Evolutionary conservation across 53 echinoderm and acorn worm species (phyloP).

Genomic region (Echinarachnius parma): DNA sequence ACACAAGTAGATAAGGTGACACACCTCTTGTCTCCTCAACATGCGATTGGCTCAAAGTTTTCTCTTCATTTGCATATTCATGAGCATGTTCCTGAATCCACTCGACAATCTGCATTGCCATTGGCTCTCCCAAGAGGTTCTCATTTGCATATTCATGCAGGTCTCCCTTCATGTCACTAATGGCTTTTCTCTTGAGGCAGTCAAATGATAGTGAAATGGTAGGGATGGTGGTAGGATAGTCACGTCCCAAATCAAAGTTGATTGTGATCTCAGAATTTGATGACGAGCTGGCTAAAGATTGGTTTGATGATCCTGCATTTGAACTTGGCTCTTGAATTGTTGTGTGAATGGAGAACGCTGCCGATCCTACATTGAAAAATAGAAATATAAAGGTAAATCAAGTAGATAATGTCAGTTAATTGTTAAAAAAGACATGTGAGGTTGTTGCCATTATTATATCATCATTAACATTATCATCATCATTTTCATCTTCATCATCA

Average conservation of each 20-base stretch:
- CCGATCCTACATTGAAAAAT: too few species aligned
- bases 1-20: too few species aligned
- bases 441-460: too few species aligned
- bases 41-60: neutral
- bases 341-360: too few species aligned
- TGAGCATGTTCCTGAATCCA: constrained; percentile 71
- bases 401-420: too few species aligned
- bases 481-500: too few species aligned
- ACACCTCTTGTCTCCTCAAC: neutral
- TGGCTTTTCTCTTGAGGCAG: constrained; percentile 3
- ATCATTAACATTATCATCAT: too few species aligned
- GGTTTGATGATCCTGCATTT: too few species aligned
- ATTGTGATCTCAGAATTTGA: neutral
- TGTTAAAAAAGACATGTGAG: too few species aligned
- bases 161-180: neutral
- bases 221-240: constrained; percentile 13
- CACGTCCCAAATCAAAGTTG: neutral
- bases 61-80: constrained; percentile 11
- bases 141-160: constrained; percentile 29
- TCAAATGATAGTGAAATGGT: neutral
- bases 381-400: too few species aligned
- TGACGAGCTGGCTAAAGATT: too few species aligned
- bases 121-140: constrained; percentile 53
- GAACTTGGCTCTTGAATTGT: too few species aligned
- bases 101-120: constrained; percentile 80